Evolutionary conservation across 2,113 vertebrate genomes (phyloP).

Genomic region (Fulmarus glacialis): DNA sequence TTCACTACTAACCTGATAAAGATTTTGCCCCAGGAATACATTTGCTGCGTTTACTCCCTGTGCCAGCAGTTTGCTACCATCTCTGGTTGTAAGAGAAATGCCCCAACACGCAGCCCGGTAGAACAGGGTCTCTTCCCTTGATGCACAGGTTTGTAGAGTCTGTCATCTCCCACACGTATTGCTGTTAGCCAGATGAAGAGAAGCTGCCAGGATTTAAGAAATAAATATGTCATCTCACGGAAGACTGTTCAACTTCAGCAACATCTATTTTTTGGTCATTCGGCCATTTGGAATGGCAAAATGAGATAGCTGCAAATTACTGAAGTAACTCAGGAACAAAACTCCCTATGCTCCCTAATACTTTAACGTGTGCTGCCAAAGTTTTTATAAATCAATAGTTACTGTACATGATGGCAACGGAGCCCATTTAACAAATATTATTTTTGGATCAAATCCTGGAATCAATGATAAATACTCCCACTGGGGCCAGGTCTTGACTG

Average conservation of each 20-base stretch:
- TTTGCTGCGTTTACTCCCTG: background rate
- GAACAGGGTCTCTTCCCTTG: background rate
- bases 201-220: background rate
- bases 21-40: background rate
- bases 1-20: background rate
- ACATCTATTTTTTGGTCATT: background rate
- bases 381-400: background rate
- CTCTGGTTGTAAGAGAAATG: background rate
- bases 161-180: fast-evolving
- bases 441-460: background rate
- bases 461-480: background rate
- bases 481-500: background rate
- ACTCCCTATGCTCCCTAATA: background rate
- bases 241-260: background rate
- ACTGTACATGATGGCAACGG: background rate
- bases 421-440: background rate
- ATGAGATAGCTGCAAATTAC: background rate
- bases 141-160: background rate
- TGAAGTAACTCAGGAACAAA: background rate
- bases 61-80: background rate
- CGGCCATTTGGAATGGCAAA: background rate
- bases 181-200: background rate
- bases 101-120: fast-evolving
- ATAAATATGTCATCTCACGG: background rate
- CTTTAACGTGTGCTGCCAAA: background rate